Base-by-base conservation (phyloP, 2,888 invertebrate species). In the Dysmachus trigonus region DNA sequence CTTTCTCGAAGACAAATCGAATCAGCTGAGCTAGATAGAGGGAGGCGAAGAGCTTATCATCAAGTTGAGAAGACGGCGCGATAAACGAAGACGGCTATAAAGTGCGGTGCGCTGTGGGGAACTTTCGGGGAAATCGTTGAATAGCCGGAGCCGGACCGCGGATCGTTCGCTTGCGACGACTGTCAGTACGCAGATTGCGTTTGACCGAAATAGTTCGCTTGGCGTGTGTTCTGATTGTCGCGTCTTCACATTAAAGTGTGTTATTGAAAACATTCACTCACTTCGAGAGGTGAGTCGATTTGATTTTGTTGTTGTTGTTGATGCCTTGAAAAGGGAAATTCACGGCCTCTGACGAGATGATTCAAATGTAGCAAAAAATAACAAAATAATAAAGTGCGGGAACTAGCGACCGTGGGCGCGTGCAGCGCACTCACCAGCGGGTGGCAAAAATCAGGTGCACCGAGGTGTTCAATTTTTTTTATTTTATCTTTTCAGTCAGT, bases 11-110 rank as follows among this genome's bases (percentile, higher is more conserved):
- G 27, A 15, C 62, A 18, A 62, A 47, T n/a, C 27, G 27, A 47
- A 77, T 47, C 77, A 77, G 77, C 77, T 77, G 77, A 77, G 77
- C 47, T 5, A 47, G 77, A 47, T 27, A 77, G 77, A 77, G 77
- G 2, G 30, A 27, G 30, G 13, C 77, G 27, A 47, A 77, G 77
- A 77, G 77, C 47, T 77, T 30, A 51, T 47, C 47, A 47, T 2
- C 62, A 1, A 22, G 47, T 47, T 30, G 15, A 22, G 15, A 77
- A 77, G 41, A 5, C 22, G 62, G 13, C 10, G 41, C 5, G 76
- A 47, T 30, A 8, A 47, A 77, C 1, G 47, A 47, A 30, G 77
- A 77, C 30, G 3, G 35, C n/a, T n/a, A n/a, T n/a, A n/a, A n/a
- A n/a, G 35, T 35, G 35, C 22, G 7, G 41, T 2, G 4, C 6